A percentile compares a stretch with the other conserved stretches of the same genome.
Evolutionary conservation across 2,797 vertebrate species (phyloP).

Genomic region (Heliangelus exortis): DNA sequence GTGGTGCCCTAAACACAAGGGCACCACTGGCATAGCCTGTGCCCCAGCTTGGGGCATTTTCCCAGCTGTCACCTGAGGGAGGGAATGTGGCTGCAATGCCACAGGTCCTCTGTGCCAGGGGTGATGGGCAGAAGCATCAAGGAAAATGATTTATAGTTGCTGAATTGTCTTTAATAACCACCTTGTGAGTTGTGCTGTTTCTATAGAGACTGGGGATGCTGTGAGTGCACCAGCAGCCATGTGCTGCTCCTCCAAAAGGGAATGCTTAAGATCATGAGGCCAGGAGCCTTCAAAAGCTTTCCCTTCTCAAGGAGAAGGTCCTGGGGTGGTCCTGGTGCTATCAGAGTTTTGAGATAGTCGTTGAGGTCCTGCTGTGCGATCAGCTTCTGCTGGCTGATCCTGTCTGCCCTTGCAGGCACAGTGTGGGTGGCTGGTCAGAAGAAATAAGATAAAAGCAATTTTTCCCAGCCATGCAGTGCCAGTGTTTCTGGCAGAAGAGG

Average conservation of each 20-base stretch:
- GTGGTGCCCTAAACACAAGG: neutral
- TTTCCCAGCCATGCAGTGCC: neutral
- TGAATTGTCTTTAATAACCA: neutral
- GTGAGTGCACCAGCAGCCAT: fast-evolving
- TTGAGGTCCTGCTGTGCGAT: neutral
- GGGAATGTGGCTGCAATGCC: fast-evolving
- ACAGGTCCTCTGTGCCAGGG: no score
- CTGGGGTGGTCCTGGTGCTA: neutral
- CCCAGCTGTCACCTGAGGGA: neutral
- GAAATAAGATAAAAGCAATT: neutral
- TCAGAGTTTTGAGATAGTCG: neutral
- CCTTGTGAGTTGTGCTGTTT: neutral
- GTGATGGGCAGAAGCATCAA: neutral
- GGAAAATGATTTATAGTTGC: neutral
- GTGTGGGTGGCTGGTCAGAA: neutral
- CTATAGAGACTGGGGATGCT: neutral
- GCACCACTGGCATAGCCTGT: neutral
- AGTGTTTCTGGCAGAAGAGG: neutral
- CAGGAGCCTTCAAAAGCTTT: neutral
- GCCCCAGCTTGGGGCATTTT: neutral
- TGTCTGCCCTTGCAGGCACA: fast-evolving
- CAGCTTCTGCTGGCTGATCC: neutral
- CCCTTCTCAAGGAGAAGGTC: neutral
- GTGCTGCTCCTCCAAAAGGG: fast-evolving
- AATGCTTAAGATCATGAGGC: neutral